These are phyloP conservation scores for Pyxicephalus adspersus DNA, from an alignment of 2,113 vertebrate genomes.

Conservation along the genomic window DNA sequence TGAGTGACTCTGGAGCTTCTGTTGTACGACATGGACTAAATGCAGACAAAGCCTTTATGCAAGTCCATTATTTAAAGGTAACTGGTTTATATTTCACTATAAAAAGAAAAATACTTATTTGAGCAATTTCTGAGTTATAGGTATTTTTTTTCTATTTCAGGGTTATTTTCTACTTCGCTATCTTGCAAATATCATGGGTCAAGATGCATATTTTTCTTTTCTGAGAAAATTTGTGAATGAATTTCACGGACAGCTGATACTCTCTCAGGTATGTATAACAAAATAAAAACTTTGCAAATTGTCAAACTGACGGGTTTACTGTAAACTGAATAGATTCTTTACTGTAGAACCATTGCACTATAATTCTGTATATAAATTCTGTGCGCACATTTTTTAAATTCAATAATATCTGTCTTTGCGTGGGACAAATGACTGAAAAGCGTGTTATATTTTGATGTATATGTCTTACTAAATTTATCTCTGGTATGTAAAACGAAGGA, in stretches of 20 bases:
- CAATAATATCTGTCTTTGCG: no score
- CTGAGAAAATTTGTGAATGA: constrained; percentile 83
- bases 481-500: no score
- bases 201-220: constrained; percentile 80
- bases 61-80: constrained; percentile 97
- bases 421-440: no score
- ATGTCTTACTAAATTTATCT: no score
- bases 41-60: constrained; percentile 93
- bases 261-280: constrained; percentile 84
- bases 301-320: no score
- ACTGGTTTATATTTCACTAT: constrained; percentile 36
- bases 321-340: no score
- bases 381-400: no score
- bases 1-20: constrained; percentile 85
- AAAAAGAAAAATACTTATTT: no score
- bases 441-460: no score
- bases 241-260: constrained; percentile 89
- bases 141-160: constrained; percentile 67
- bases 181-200: constrained; percentile 79
- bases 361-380: no score
- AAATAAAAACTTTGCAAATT: no score
- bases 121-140: not conserved
- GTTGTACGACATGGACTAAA: constrained; percentile 90
- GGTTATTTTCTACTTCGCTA: constrained; percentile 92
- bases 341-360: no score